These are phyloP conservation scores for Lasioglossum morio DNA, from an alignment of 2,888 invertebrate genomes.

Conservation along the genomic window DNA sequence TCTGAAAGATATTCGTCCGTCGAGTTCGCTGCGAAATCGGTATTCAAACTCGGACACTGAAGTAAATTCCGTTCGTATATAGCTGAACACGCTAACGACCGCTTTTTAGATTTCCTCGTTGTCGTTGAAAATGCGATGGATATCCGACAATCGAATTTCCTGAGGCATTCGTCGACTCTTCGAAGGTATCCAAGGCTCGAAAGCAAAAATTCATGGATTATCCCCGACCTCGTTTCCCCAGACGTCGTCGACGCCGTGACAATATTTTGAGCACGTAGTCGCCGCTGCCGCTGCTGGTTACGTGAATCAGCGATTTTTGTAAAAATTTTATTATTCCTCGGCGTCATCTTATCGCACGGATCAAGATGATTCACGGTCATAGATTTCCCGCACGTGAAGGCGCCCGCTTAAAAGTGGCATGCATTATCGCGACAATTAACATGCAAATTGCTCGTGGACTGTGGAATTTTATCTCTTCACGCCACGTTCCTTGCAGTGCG, in stretches of 20 bases:
- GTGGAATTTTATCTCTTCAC: background rate
- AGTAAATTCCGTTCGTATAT: background rate
- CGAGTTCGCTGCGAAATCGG: background rate
- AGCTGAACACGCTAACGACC: constrained; percentile 11
- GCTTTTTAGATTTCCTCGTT: constrained; percentile 32
- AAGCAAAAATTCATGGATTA: constrained; percentile 29
- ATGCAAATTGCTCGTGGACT: constrained; percentile 17
- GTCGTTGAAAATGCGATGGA: background rate
- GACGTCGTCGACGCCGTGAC: background rate
- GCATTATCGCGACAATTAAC: constrained; percentile 34
- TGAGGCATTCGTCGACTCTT: constrained; percentile 1
- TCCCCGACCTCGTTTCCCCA: background rate
- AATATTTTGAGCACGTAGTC: constrained; percentile 49
- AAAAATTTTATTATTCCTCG: constrained; percentile 33
- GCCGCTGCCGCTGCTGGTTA: constrained; percentile 17
- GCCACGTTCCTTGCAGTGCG: background rate
- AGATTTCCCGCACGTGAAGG: background rate
- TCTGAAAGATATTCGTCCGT: background rate
- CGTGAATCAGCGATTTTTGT: constrained; percentile 48
- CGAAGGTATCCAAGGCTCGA: background rate
- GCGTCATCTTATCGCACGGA: constrained; percentile 15
- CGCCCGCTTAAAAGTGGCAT: constrained; percentile 2
- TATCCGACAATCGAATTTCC: constrained; percentile 41
- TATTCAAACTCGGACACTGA: background rate
- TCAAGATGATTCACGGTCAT: constrained; percentile 10